phyloP scores from a whole-genome alignment of 2,888 invertebrate genomes.

The Erpobdella octoculata region DNA sequence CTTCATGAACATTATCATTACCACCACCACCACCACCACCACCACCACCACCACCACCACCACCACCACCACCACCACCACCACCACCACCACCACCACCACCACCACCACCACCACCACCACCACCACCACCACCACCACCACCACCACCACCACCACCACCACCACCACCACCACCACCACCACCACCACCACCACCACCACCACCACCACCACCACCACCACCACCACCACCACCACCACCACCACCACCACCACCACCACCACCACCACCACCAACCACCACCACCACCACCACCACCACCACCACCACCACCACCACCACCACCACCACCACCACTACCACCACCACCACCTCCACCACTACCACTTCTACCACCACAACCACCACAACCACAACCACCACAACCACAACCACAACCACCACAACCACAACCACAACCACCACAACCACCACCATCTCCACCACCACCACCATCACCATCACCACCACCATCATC shows the following conservation, averaged over 20 bases:
- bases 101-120: background rate
- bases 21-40: conserved; percentile 2
- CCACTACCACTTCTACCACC: too few relatives aligned
- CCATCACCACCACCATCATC: too few relatives aligned
- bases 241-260: conserved; percentile 4
- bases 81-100: background rate
- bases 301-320: background rate
- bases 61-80: conserved; percentile 6
- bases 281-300: background rate
- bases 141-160: conserved; percentile 10
- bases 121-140: conserved; percentile 2
- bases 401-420: too few relatives aligned
- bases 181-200: background rate
- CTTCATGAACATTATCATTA: conserved; percentile 25
- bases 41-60: conserved; percentile 16
- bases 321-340: background rate
- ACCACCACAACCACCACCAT: too few relatives aligned
- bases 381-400: too few relatives aligned
- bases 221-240: background rate
- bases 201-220: background rate
- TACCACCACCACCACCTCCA: conserved; percentile 3
- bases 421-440: too few relatives aligned
- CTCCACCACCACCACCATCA: too few relatives aligned
- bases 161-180: background rate
- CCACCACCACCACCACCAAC: too few relatives aligned